phyloP scores from a whole-genome alignment of 2,797 vertebrate species.

The Ispidina lecontei region DNA sequence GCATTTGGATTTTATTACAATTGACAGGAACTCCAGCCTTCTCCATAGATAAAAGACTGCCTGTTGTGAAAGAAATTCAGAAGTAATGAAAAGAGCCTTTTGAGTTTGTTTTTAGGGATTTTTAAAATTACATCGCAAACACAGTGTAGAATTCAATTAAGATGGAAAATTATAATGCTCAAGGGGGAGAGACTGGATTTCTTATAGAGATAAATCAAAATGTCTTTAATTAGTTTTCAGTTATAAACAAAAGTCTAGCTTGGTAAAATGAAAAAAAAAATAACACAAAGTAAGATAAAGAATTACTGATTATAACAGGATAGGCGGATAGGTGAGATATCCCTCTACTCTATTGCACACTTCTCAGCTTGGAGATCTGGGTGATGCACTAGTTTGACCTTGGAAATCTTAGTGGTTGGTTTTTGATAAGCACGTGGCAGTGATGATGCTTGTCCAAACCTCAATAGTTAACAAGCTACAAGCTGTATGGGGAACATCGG shows the following conservation, averaged over 20 bases:
- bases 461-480: not conserved
- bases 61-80: slow-evolving; percentile 26
- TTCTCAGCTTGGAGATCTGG: not conserved
- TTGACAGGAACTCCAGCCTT: slow-evolving; percentile 66
- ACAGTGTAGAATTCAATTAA: slow-evolving; percentile 50
- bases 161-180: slow-evolving; percentile 36
- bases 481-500: not conserved
- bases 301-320: not conserved
- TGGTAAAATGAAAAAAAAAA: not conserved
- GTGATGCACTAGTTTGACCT: not conserved
- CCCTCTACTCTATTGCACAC: rapidly evolving
- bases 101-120: slow-evolving; percentile 36
- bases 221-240: slow-evolving; percentile 20
- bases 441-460: not conserved
- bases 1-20: slow-evolving; percentile 73
- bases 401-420: not conserved
- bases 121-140: slow-evolving; percentile 54
- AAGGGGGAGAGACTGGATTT: slow-evolving; percentile 27
- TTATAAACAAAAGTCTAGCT: not conserved
- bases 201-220: slow-evolving; percentile 40
- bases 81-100: slow-evolving; percentile 52
- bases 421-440: not conserved
- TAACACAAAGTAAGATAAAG: not conserved
- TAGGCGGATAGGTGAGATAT: not conserved
- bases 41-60: slow-evolving; percentile 40